Evolutionary conservation across 1,140 invertebrate species (phyloP), one percentile per base, ranked within the genome.

Genomic region (Apis laboriosa): DNA sequence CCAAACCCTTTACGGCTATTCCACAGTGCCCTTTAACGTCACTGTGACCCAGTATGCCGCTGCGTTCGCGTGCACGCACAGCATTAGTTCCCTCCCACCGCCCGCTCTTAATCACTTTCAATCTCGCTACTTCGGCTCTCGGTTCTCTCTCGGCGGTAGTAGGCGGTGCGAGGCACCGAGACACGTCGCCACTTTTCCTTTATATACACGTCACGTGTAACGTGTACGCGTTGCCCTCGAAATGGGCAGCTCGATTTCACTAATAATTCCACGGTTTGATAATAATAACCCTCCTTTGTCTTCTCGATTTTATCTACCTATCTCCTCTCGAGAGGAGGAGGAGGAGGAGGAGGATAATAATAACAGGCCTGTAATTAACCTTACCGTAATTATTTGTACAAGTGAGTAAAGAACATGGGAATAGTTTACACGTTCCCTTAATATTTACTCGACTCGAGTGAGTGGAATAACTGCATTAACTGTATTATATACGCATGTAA

Each of bases 11-110:
- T 90, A 86, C 77, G 77, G 72, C 86, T 84, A 89, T 90, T 88
- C 83, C 89, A 90, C 89, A 90, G 34, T 34, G 86, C 86, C 89
- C 88, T 90, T 90, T 89, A 86, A 88, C 84, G 89, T 90, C 86
- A 85, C 83, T 88, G 89, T 91, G 90, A 91, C 90, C 90, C 85
- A 91, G 83, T 90, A 87, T 75, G 88, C 80, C 84, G 84, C 80
- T 85, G 83, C 86, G 84, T 91, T 85, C 89, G 88, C 90, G 90
- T 83, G 90, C 90, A 91, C 85, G 88, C 86, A 87, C 82, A 76
- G 77, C 34, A 34, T 34, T 71, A 70, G 74, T 79, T 73, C 74
- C 75, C 67, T 24, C 84, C 85, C 66, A 70, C 68, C 83, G 63
- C 67, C 84, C 82, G 51, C 77, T 88, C 87, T 89, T 90, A 90